These are phyloP conservation scores for Thermophis baileyi DNA, from an alignment of 2,113 vertebrate species.

Conservation along the genomic window DNA sequence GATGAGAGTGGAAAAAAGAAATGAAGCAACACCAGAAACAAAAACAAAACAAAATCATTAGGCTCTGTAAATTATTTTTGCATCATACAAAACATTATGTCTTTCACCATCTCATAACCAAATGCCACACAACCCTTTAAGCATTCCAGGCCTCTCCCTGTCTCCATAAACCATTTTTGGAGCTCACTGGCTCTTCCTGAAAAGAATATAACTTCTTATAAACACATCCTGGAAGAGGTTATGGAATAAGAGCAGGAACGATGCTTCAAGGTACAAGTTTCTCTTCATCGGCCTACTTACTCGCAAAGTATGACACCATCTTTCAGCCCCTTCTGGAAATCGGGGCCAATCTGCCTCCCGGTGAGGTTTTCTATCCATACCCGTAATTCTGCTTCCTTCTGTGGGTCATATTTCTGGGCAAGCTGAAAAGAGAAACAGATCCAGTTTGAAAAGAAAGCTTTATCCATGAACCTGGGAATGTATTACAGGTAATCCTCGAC, in stretches of 20 bases:
- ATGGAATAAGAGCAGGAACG: neutral
- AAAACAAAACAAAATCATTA: neutral
- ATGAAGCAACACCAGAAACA: neutral
- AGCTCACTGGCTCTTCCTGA: neutral
- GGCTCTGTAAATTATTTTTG: neutral
- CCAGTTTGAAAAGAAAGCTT: neutral
- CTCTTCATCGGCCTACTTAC: constrained; percentile 70
- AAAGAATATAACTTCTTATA: neutral
- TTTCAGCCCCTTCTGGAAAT: constrained; percentile 94
- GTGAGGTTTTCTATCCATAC: constrained; percentile 88
- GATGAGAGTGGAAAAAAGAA: neutral
- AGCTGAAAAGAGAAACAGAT: constrained; percentile 67
- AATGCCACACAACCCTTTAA: neutral
- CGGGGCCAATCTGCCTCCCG: constrained; percentile 74
- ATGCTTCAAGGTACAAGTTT: neutral
- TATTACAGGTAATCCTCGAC: neutral
- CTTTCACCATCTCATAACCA: neutral
- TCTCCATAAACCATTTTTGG: neutral
- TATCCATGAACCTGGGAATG: neutral
- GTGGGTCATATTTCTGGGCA: constrained; percentile 87
- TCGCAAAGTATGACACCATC: constrained; percentile 86
- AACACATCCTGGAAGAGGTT: neutral
- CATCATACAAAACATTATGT: neutral
- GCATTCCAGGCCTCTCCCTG: neutral
- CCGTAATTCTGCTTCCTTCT: constrained; percentile 86